These are phyloP conservation scores for Philopedon plagiatum DNA, from an alignment of 2,888 invertebrate genomes.

Conservation along the genomic window DNA sequence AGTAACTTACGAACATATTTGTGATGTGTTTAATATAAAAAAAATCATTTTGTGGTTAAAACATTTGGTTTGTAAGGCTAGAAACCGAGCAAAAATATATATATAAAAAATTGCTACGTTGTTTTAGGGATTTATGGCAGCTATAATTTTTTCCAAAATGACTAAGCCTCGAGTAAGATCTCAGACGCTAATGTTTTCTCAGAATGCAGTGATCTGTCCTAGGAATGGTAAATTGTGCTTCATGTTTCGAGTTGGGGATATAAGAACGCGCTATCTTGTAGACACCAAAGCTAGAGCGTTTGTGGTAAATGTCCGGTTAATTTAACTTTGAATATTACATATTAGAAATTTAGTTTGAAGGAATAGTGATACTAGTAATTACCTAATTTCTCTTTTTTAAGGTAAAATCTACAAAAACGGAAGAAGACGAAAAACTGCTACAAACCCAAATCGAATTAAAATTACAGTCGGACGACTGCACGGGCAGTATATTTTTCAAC, in stretches of 20 bases:
- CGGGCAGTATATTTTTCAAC: conserved; percentile 88
- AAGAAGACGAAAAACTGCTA: conserved; percentile 68
- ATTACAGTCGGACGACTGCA: conserved; percentile 76
- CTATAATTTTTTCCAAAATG: conserved; percentile 92
- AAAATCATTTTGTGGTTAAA: no score
- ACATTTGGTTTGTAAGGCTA: no score
- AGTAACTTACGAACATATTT: no score
- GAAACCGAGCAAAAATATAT: no score
- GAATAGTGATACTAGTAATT: no score
- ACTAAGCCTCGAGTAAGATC: conserved; percentile 92
- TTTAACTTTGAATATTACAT: background rate
- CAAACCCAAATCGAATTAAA: conserved; percentile 85
- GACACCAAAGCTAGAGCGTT: conserved; percentile 84
- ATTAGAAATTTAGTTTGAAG: no score
- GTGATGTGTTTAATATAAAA: no score
- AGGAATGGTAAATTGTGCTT: conserved; percentile 86
- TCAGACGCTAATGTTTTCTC: conserved; percentile 91
- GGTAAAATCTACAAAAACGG: conserved; percentile 36
- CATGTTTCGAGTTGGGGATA: conserved; percentile 92
- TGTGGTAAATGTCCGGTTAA: conserved; percentile 12
- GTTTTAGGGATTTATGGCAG: conserved; percentile 77
- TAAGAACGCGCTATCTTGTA: conserved; percentile 92
- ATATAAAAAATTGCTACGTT: no score
- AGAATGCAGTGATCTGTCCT: conserved; percentile 86
- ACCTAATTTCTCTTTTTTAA: no score